Evolutionary conservation across 2,888 invertebrate species (phyloP), one percentile per base, ranked within the genome.

Genomic region (Pandemis heparana): DNA sequence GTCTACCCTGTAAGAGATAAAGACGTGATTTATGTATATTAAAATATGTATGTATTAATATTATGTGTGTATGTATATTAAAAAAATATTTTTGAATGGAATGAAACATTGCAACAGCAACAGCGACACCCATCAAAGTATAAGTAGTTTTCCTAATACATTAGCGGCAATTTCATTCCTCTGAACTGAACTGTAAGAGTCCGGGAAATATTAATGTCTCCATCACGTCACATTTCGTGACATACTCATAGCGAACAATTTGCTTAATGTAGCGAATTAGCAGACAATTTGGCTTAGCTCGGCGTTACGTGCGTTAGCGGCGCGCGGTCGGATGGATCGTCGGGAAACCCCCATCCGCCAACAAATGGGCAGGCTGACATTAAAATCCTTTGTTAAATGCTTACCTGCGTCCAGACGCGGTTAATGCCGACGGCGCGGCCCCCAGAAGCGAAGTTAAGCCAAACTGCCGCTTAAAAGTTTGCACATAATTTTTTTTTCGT

Each of bases 401-500:
- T 48, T 70, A 70, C 74, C 73, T 74, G 74, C 64, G 61, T 65
- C 74, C 68, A 62, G 63, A 32, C 63, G 69, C 64, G 73, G 59
- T 74, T 74, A 70, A 70, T 65, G 65, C 53, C 48, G 5, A 43
- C 67, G 65, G 70, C 71, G 75, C 76, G 71, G 70, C 72, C 76
- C 77, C 76, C 77, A 74, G 68, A 76, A 76, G 75, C 73, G 68
- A 66, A 76, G 74, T 77, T 78, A 64, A 60, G 41, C 72, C 65
- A 76, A 78, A 77, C 66, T 71, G 76, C 75, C 79, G 81, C 82
- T 83, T 76, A 81, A 83, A 85, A 87, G 82, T 86, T 83, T 80
- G 72, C 79, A 80, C 81, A 81, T 82, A 83, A 84, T 82, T 81
- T 80, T 68, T 80, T 68, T 76, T 75, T 69, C 64, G 67, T 38